Percentiles rank a stretch among this genome's conserved stretches.
These are phyloP conservation scores for Oenanthe oenanthe DNA, from an alignment of 2,113 vertebrate species.

Conservation along the genomic window DNA sequence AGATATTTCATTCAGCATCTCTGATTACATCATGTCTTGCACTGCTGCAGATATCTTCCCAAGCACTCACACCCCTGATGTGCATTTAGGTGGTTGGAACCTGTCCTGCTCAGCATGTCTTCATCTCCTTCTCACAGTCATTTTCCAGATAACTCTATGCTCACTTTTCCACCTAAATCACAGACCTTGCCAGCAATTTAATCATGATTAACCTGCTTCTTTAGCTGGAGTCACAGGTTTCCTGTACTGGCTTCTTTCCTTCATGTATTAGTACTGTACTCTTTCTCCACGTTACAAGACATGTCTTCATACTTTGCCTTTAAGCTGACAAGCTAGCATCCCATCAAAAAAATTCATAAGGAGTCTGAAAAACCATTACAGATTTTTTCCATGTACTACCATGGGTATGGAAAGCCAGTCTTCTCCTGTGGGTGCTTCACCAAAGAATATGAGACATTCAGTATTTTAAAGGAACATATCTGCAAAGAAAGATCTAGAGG, in stretches of 20 bases:
- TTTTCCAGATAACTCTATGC: neutral
- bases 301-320: neutral
- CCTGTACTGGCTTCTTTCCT: neutral
- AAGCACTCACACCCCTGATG: neutral
- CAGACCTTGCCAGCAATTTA: neutral
- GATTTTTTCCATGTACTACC: neutral
- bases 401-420: neutral
- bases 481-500: neutral
- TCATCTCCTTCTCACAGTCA: neutral
- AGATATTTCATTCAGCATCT: neutral
- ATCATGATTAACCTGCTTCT: neutral
- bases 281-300: neutral
- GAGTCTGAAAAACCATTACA: neutral
- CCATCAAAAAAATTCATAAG: neutral
- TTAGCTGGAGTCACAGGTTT: neutral
- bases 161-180: neutral
- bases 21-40: neutral
- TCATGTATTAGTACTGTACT: neutral
- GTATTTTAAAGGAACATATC: neutral
- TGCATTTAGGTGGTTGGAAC: neutral
- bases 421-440: neutral
- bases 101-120: neutral
- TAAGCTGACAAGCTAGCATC: neutral
- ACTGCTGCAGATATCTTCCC: neutral
- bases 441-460: neutral